Evolutionary conservation across 2,113 vertebrate species (phyloP), one percentile per base, ranked within the genome.

Genomic region (Ondatra zibethicus): DNA sequence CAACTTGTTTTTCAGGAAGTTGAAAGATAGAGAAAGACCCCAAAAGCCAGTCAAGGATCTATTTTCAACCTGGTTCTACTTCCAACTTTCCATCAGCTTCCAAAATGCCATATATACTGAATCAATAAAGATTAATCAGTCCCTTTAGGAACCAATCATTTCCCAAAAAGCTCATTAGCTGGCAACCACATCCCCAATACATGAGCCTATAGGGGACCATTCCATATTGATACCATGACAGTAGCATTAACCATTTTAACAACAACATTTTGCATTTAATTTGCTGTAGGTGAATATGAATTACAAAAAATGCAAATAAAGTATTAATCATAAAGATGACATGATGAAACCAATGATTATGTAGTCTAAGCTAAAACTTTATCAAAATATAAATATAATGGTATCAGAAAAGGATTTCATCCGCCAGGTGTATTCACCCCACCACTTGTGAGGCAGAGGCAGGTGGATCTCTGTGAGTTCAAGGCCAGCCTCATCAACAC

Each of bases 181-280:
- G 42, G 9, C 42, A 87, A 87, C 31, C 66, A 68, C 16, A 31
- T 17, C 17, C n/a, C 42, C 33, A 68, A 68, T 45, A 66, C 61
- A 47, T 47, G 29, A 86, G 4, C 9, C 16, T 47, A 33, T 45
- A 61, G 42, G 29, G 29, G 42, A 13, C 16, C 16, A 68, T 68
- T 17, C 12, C 17, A 86, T 86, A 50, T 23, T 47, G 39, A 66
- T 19, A 68, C 42, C 14, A 45, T 17, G 19, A 39, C 55, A 86
- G 58, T 86, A 39, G 14, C 65, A 86, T 89, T 85, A 80, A 80
- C 23, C 65, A 86, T 65, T 66, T 93, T 78, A 96, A 95, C 29
- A 5, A 52, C 12, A 33, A 68, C 39, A 70, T 89, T 75, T 81
- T 89, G 61, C 50, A 85, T 78, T 72, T 66, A 91, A 7, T 17